phyloP scores from a whole-genome alignment of 92 coral and sea anemone species.

The Epizoanthus stellaris region DNA sequence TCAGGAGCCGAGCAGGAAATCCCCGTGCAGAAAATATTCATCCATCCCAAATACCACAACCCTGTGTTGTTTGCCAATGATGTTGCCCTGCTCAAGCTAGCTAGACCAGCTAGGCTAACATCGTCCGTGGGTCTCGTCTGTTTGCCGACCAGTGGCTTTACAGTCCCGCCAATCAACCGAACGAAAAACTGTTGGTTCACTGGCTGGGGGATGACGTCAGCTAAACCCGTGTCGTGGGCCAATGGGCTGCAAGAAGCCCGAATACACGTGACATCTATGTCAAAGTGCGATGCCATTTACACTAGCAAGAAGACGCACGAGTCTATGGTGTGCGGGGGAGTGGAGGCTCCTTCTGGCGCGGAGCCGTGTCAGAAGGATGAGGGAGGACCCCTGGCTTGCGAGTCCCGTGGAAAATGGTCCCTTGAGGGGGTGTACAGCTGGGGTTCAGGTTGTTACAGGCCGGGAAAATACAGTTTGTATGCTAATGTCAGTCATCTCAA shows the following conservation, averaged over 20 bases:
- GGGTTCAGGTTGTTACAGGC: slow-evolving; percentile 64
- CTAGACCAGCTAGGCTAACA: slow-evolving; percentile 19
- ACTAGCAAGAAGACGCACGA: slow-evolving; percentile 52
- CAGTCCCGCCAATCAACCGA: not conserved
- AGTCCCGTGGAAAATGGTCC: slow-evolving; percentile 76
- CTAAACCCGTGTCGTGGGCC: slow-evolving; percentile 45
- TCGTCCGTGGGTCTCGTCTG: slow-evolving; percentile 25
- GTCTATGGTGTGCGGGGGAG: slow-evolving; percentile 79
- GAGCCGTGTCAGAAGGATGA: slow-evolving; percentile 77
- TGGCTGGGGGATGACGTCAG: slow-evolving; percentile 43
- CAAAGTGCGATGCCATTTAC: slow-evolving; percentile 57
- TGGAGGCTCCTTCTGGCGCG: slow-evolving; percentile 37
- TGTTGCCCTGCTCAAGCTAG: slow-evolving; percentile 32
- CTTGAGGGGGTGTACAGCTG: slow-evolving; percentile 74
- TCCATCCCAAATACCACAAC: slow-evolving; percentile 37
- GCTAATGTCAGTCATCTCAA: slow-evolving; percentile 25
- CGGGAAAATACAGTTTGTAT: slow-evolving; percentile 39
- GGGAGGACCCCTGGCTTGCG: slow-evolving; percentile 77
- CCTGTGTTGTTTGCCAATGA: slow-evolving; percentile 36
- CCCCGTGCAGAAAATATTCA: slow-evolving; percentile 23
- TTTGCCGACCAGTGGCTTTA: slow-evolving; percentile 4
- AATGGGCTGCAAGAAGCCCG: slow-evolving; percentile 64
- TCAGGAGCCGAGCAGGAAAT: slow-evolving; percentile 23
- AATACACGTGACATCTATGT: slow-evolving; percentile 50
- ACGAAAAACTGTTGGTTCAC: slow-evolving; percentile 26